A percentile compares a stretch with the other conserved stretches of the same genome.
Evolutionary conservation across 2,113 vertebrate species (phyloP).

Genomic region (Brachyhypopomus gauderio): DNA sequence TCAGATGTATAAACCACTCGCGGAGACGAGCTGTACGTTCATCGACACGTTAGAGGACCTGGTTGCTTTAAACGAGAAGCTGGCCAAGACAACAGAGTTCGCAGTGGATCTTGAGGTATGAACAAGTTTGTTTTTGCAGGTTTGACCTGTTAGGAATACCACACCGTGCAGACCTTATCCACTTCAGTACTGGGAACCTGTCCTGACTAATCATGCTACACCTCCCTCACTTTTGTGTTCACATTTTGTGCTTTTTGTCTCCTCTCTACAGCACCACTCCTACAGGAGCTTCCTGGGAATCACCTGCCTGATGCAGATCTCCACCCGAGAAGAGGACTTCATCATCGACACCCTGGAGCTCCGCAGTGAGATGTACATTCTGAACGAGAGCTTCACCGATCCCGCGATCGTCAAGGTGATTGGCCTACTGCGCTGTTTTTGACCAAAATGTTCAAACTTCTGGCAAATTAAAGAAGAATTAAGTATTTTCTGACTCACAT

Average conservation of each 20-base stretch:
- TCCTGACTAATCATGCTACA: no score
- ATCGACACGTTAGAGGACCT: slow-evolving; percentile 84
- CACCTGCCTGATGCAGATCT: slow-evolving; percentile 95
- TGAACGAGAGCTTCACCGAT: slow-evolving; percentile 94
- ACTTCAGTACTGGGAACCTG: no score
- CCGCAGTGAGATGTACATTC: slow-evolving; percentile 87
- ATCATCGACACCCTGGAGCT: slow-evolving; percentile 89
- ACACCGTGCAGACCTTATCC: no score
- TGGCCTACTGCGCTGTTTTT: background rate
- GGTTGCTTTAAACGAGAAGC: slow-evolving; percentile 88
- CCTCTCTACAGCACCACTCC: slow-evolving; percentile 85
- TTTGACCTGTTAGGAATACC: background rate
- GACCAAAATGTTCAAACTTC: no score
- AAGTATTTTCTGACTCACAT: no score
- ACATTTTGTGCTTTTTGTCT: background rate
- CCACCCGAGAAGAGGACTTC: slow-evolving; percentile 91
- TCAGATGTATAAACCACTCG: slow-evolving; percentile 81
- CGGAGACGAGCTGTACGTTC: slow-evolving; percentile 81
- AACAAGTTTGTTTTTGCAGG: background rate
- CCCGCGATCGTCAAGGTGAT: slow-evolving; percentile 90
- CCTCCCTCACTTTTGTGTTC: background rate
- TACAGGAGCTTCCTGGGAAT: slow-evolving; percentile 94
- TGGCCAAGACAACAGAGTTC: slow-evolving; percentile 83
- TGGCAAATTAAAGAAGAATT: no score
- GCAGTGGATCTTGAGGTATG: slow-evolving; percentile 93